phyloP scores from a whole-genome alignment of 2,888 invertebrate genomes.

The Clistopyga incitator region DNA sequence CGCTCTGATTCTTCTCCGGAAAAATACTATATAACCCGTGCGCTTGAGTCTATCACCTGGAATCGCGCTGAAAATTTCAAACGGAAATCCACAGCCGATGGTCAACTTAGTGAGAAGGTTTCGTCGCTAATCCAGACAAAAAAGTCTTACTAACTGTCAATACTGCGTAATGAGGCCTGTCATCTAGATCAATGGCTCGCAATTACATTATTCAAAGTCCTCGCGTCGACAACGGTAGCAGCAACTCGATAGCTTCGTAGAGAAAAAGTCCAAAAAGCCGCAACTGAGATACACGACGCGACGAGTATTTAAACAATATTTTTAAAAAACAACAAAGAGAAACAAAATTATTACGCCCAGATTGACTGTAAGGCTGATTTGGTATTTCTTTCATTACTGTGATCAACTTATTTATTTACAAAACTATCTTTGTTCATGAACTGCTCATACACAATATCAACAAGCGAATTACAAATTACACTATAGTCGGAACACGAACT shows the following conservation, averaged over 20 bases:
- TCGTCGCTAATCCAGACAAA: conserved; percentile 49
- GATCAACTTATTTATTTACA: conserved; percentile 78
- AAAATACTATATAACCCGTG: conserved; percentile 24
- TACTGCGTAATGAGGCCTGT: conserved; percentile 34
- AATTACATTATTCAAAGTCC: conserved; percentile 9
- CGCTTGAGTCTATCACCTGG: conserved; percentile 22
- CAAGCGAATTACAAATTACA: conserved; percentile 71
- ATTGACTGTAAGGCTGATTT: conserved; percentile 77
- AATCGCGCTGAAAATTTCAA: conserved; percentile 33
- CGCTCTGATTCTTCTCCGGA: conserved; percentile 23
- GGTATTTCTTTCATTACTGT: conserved; percentile 72
- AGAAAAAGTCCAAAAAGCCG: conserved; percentile 19
- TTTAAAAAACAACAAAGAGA: conserved; percentile 20
- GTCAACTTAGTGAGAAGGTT: conserved; percentile 50
- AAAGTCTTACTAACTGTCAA: conserved; percentile 53
- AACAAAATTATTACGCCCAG: conserved; percentile 61
- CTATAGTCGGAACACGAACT: conserved; percentile 67
- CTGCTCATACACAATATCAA: conserved; percentile 70
- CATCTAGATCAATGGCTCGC: conserved; percentile 8
- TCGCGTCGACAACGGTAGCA: neutral
- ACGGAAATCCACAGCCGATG: conserved; percentile 26
- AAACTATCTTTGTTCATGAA: conserved; percentile 74
- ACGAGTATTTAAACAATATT: too few relatives aligned
- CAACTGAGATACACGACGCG: conserved; percentile 33
- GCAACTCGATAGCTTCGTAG: neutral